phyloP scores from a whole-genome alignment of 2,797 vertebrate genomes.

The Hypotaenidia okinawae region DNA sequence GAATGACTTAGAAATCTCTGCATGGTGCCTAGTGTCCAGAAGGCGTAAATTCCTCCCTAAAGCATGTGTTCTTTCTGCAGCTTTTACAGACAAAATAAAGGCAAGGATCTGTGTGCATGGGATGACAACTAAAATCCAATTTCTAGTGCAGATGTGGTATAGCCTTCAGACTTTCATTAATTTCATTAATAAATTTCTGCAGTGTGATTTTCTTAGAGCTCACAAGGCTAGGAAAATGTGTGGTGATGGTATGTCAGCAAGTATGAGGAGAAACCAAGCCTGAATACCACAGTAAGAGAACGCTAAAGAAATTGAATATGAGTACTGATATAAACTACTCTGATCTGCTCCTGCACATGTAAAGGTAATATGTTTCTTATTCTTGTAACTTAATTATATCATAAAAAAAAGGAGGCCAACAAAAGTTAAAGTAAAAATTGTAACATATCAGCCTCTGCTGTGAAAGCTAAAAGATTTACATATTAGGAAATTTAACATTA shows the following conservation, averaged over 20 bases:
- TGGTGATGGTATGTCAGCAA: neutral
- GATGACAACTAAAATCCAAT: neutral
- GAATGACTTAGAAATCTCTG: neutral
- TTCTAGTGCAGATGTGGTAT: neutral
- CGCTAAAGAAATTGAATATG: neutral
- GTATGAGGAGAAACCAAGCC: neutral
- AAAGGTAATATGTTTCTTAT: neutral
- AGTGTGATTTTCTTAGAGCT: neutral
- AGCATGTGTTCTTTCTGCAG: neutral
- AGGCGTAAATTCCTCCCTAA: neutral
- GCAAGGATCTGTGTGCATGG: neutral
- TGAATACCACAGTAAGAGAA: neutral
- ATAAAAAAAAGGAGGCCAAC: neutral
- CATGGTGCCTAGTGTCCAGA: neutral
- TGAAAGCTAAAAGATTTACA: neutral
- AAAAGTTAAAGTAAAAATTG: neutral
- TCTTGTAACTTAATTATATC: neutral
- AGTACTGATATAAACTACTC: neutral
- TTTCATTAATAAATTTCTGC: neutral
- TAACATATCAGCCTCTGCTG: neutral
- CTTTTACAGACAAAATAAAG: neutral
- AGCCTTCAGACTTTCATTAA: neutral
- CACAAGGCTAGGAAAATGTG: neutral
- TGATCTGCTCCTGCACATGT: neutral
- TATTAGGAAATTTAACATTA: neutral